phyloP scores from a whole-genome alignment of 2,797 vertebrate species.

The Bradypus variegatus region DNA sequence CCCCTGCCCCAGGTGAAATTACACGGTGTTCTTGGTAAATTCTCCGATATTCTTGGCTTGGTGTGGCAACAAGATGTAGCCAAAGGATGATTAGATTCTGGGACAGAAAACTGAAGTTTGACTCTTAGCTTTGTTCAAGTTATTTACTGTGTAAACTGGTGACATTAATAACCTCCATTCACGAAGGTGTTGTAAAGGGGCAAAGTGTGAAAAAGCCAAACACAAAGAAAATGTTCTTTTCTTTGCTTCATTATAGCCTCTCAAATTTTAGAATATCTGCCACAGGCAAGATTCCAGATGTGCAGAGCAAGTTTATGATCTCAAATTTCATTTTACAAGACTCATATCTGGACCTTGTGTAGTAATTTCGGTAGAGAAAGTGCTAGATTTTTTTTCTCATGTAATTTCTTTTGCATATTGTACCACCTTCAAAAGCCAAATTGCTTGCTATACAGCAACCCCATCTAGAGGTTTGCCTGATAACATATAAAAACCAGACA shows the following conservation, averaged over 20 bases:
- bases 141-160: background rate
- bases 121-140: background rate
- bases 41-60: background rate
- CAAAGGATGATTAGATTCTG: background rate
- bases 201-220: background rate
- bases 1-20: background rate
- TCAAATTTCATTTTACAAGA: slow-evolving; percentile 54
- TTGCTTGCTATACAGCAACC: slow-evolving; percentile 35
- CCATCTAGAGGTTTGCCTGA: slow-evolving; percentile 19
- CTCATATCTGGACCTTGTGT: background rate
- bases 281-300: slow-evolving; percentile 53
- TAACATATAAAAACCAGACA: slow-evolving; percentile 43
- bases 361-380: slow-evolving; percentile 38
- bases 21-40: background rate
- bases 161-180: background rate
- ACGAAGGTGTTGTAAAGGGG: background rate
- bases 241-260: background rate
- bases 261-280: slow-evolving; percentile 39
- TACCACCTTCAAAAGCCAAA: slow-evolving; percentile 47
- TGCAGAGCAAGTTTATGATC: slow-evolving; percentile 18
- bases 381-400: slow-evolving; percentile 35
- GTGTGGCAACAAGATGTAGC: background rate
- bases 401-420: slow-evolving; percentile 53
- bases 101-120: background rate
- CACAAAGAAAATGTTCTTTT: background rate